Base-by-base conservation (phyloP, 53 echinoderm and acorn worm genomes). In the Pentamera pediparva region DNA sequence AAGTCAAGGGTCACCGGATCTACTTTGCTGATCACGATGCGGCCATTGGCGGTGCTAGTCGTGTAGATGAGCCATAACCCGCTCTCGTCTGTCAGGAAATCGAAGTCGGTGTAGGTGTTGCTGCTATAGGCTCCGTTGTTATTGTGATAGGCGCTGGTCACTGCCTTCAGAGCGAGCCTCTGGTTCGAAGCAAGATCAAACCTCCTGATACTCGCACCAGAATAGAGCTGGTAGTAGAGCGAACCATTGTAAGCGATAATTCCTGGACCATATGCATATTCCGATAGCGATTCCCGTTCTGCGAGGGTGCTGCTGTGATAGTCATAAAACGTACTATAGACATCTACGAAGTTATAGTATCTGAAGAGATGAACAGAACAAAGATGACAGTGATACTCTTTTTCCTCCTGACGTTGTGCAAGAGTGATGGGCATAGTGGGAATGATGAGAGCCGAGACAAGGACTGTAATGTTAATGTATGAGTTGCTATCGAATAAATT, bases 21-120 rank as follows among this genome's bases (percentile, higher is more conserved):
- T 0, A 90, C 24, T 56, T 81, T 74, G 21, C 76, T 76, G 19
- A 82, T 59, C 28, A 67, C 41, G 6, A 83, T 70, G 32, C 69
- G 37, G 30, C 83, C 76, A 5, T 33, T 27, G 34, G 78, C 53
- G 3, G 54, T 35, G 5, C 62, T 24, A 24, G 60, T 35, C 4
- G 76, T 53, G 56, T 90, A 86, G 6, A 86, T 72, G 21, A 85
- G 45, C 90, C 90, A 90, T 24, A 83, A 36, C 2, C 90, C 90
- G 22, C 40, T 18, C 56, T 86, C 84, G 63, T 84, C 84, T 45
- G 74, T 74, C 8, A 71, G 70, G 3, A 84, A 41, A 78, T 84
- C 84, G 62, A 84, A 57, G 72, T 74, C 74, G 35, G 52, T 74
- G 52, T 26, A 61, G 13, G 70, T 19, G 25, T 12, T 35, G 1